Base-by-base conservation (phyloP, 35 echinoderm and acorn worm genomes). In the Antedon bifida region DNA sequence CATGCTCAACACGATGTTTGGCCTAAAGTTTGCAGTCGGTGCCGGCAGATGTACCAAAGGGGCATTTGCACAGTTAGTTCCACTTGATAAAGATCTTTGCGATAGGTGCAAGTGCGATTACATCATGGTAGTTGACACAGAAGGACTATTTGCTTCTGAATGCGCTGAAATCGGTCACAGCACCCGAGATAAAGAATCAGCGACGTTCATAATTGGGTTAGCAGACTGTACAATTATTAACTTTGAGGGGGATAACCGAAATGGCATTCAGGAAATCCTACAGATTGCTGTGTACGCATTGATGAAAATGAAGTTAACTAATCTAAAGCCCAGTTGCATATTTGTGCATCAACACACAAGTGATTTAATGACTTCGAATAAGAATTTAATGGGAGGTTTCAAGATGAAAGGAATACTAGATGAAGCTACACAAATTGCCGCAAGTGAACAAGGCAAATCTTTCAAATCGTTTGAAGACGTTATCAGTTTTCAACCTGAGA, bases 21-120 rank as follows among this genome's bases (percentile, higher is more conserved):
- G 86, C 36, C 46, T 82, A 29, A 74, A 79, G 32, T 87, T 87
- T 82, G 86, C 86, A 28, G 86, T 87, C 32, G 75, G 44, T 87
- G 84, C 84, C 0, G 85, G 85, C 12, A 16, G 77, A 29, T 87
- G 85, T 39, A 87, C 85, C 2, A 31, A 51, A 35, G 77, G 85
- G 1, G 77, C 44, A 26, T 81, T 87, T 46, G 29, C 76, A 0
- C 86, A 87, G 32, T 33, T 87, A 74, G n/a, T 87, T 33, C 46
- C 44, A 11, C 5, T 87, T 5, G 33, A 76, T 8, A 51, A 35
- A 29, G 35, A 26, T 8, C 30, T 87, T 10, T 16, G 36, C 34
- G 11, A 29, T 34, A 31, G 30, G 39, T 33, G 73, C 34, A 35
- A 75, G 33, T 87, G 86, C 23, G 19, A 64, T 11, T 64, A 64